Evolutionary conservation across 1,140 invertebrate genomes (phyloP), one percentile per base, ranked within the genome.

Genomic region (Pemphigus obesinymphae): DNA sequence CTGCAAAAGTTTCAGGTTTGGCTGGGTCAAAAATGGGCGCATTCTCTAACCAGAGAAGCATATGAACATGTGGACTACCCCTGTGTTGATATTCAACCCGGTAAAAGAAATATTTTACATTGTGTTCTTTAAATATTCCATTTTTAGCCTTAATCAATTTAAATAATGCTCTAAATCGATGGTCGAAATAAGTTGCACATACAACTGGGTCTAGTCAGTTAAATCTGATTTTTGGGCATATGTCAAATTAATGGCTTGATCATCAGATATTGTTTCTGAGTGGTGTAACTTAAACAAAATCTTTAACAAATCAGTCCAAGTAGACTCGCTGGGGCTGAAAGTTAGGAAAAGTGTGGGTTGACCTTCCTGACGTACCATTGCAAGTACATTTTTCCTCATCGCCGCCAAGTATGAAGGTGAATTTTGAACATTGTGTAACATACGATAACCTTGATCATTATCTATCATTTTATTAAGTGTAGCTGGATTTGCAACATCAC

Each of bases 51-150:
- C 85, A 87, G 3, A 84, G 26, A 61, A 87, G 80, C 50, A 84
- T 85, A 82, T 87, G 86, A 11, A 84, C 84, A 83, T 84, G 85
- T 75, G 84, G 87, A 85, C 85, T 87, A 34, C 85, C 88, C 75
- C 82, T 84, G 85, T 86, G 85, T 83, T 86, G 86, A 85, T 86
- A 88, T 84, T 86, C 87, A 83, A 86, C 84, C 55, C 85, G 61
- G 84, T 83, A 85, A 55, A 85, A 87, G 66, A 84, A 87, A 83
- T 86, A 11, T 6, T 83, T 15, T 81, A 86, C 82, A n/a, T 43
- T 29, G 82, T 86, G 84, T 82, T 85, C 82, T 63, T 81, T 73
- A 73, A 86, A 86, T 15, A 84, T 84, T 83, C 83, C 84, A 31
- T 43, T 53, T 83, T 75, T 83, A 82, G 83, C 82, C 70, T 58